Evolutionary conservation across 2,113 vertebrate species (phyloP).

Genomic region (Tichodroma muraria): DNA sequence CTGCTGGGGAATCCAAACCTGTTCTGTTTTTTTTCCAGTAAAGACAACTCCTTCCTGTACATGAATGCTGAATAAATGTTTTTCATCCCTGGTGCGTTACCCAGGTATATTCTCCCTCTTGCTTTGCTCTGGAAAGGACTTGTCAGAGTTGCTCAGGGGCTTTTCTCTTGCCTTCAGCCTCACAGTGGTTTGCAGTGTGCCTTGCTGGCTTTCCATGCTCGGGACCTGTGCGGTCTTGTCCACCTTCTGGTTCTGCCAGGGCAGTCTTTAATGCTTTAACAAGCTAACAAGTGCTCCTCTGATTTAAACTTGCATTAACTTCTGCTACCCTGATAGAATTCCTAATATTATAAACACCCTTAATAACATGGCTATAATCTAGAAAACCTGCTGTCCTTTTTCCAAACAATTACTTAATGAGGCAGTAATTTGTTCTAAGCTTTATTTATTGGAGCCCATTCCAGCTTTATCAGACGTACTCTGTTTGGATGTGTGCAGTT

Average conservation of each 20-base stretch:
- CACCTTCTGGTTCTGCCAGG: not conserved
- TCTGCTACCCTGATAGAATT: conserved; percentile 12
- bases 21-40: not conserved
- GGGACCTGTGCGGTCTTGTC: not conserved
- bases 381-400: conserved; percentile 48
- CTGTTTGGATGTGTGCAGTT: conserved; percentile 19
- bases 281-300: not conserved
- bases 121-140: not conserved
- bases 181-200: not conserved
- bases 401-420: conserved; percentile 63
- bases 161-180: not conserved
- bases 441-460: conserved; percentile 48
- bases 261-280: conserved; percentile 21
- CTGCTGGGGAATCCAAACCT: not conserved
- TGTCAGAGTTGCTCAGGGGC: not conserved
- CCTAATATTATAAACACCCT: conserved; percentile 50
- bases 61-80: not conserved
- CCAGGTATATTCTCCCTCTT: not conserved
- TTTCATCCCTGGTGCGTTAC: not conserved
- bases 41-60: not conserved
- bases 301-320: conserved; percentile 20
- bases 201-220: not conserved
- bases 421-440: conserved; percentile 58
- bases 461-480: conserved; percentile 22
- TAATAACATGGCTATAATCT: conserved; percentile 20